These are phyloP conservation scores for Sarcophaga peregrina DNA, from an alignment of 1,140 invertebrate species.

Conservation along the genomic window DNA sequence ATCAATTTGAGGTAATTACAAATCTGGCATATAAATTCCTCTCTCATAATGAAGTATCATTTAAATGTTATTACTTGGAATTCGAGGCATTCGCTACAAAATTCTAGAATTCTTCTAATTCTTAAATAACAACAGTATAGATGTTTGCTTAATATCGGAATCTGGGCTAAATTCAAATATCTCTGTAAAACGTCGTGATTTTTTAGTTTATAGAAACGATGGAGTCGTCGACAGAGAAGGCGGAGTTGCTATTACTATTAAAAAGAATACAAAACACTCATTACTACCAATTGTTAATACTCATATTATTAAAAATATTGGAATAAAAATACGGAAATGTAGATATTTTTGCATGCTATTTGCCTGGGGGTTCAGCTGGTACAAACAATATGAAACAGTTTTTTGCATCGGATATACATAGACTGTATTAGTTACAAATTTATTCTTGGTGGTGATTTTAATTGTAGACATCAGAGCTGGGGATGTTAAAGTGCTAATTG, in stretches of 20 bases:
- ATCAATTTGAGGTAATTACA: background rate
- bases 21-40: background rate
- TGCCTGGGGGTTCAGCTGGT: background rate
- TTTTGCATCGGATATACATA: background rate
- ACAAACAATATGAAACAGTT: background rate
- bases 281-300: background rate
- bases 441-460: conserved; percentile 16
- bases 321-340: background rate
- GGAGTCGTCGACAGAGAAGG: background rate
- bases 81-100: background rate
- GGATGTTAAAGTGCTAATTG: too few relatives aligned
- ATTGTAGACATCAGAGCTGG: background rate
- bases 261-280: background rate
- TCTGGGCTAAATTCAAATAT: background rate
- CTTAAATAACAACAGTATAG: background rate
- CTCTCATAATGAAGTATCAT: background rate
- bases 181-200: background rate
- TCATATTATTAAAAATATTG: background rate
- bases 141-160: conserved; percentile 2
- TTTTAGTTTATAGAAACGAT: background rate
- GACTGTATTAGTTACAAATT: background rate
- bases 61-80: too few relatives aligned
- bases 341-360: background rate
- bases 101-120: background rate
- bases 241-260: conserved; percentile 2